Evolutionary conservation across 1,140 invertebrate species (phyloP).

Genomic region (Anastrepha obliqua): DNA sequence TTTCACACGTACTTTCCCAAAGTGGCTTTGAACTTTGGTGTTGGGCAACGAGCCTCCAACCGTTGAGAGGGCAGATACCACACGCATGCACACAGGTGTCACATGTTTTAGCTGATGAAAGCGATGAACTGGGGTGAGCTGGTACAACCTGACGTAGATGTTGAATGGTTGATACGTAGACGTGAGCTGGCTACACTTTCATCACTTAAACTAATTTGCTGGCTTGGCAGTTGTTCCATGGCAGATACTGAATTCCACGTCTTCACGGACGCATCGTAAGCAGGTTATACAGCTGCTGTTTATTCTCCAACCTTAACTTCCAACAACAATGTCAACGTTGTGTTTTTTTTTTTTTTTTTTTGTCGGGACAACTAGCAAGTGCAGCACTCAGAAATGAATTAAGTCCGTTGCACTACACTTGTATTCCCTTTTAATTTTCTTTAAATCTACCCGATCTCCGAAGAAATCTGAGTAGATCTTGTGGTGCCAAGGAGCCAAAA

Average conservation of each 20-base stretch:
- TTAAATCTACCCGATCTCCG: no score
- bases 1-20: neutral
- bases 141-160: neutral
- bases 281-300: constrained; percentile 35
- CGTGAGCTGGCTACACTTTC: neutral
- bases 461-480: no score
- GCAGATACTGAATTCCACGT: neutral
- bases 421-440: no score
- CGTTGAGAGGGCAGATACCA: no score
- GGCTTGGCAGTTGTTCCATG: neutral
- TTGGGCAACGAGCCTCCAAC: no score
- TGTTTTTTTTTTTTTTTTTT: no score
- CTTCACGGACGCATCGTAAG: constrained; percentile 3
- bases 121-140: no score
- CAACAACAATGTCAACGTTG: neutral
- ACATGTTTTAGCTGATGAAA: neutral
- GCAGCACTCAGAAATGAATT: no score
- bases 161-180: neutral
- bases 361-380: no score
- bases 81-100: no score
- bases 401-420: no score
- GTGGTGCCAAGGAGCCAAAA: no score
- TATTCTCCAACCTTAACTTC: neutral
- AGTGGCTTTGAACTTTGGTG: neutral
- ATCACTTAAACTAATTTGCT: neutral